phyloP scores from a whole-genome alignment of 2,113 vertebrate genomes.

The Nothobranchius kuhntae region DNA sequence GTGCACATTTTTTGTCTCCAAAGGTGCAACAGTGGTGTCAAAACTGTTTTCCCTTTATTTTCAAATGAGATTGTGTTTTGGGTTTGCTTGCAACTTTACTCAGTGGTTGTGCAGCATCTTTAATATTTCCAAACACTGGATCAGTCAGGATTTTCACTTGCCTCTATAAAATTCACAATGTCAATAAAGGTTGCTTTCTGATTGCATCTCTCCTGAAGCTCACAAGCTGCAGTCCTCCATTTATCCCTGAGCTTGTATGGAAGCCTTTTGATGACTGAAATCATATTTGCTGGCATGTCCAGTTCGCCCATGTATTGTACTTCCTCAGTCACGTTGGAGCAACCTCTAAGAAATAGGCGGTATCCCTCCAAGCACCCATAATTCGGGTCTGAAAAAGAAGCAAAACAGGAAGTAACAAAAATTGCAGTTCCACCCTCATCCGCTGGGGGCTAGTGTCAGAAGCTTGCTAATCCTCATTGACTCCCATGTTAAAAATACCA shows the following conservation, averaged over 20 bases:
- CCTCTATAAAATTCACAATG: background rate
- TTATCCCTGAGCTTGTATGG: background rate
- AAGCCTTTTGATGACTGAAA: background rate
- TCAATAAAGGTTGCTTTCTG: background rate
- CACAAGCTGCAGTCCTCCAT: background rate
- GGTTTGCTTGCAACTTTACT: background rate
- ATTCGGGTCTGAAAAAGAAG: too few relatives aligned
- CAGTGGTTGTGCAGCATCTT: background rate
- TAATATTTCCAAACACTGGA: background rate
- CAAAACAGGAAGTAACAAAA: too few relatives aligned
- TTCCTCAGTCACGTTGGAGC: background rate
- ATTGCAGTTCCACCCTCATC: too few relatives aligned
- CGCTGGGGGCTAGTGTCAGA: too few relatives aligned
- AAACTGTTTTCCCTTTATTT: background rate
- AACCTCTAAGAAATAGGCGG: slow-evolving; percentile 1
- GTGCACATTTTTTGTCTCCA: too few relatives aligned
- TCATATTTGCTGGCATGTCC: background rate
- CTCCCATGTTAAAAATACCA: too few relatives aligned
- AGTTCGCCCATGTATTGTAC: background rate
- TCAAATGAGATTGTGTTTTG: background rate
- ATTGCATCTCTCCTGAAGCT: background rate
- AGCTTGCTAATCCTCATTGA: too few relatives aligned
- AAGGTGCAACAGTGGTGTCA: background rate
- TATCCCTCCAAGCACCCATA: too few relatives aligned
- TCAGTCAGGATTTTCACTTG: background rate